phyloP scores from a whole-genome alignment of 2,797 vertebrate genomes.

The Valencia hispanica region DNA sequence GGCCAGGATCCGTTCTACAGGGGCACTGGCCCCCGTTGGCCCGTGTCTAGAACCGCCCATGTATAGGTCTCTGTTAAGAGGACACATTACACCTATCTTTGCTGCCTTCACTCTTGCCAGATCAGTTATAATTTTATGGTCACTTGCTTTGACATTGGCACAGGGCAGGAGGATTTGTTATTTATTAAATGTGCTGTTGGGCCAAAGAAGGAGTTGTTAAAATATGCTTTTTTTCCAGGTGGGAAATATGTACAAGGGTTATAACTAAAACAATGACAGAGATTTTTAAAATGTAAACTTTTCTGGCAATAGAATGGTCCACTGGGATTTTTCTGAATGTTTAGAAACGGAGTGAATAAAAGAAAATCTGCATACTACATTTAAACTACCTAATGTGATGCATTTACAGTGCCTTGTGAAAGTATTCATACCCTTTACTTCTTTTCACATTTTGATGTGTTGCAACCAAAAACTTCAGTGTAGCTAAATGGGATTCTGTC shows the following conservation, averaged over 20 bases:
- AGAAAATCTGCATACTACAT: not conserved
- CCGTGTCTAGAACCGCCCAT: too few relatives aligned
- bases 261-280: not conserved
- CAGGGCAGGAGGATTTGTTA: not conserved
- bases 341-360: not conserved
- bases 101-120: not conserved
- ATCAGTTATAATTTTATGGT: not conserved
- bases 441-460: not conserved
- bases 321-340: not conserved
- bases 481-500: not conserved
- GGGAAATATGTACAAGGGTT: not conserved
- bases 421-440: too few relatives aligned
- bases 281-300: not conserved
- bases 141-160: not conserved
- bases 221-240: not conserved
- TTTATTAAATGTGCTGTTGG: not conserved
- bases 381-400: not conserved
- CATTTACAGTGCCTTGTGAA: too few relatives aligned
- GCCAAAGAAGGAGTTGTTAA: not conserved
- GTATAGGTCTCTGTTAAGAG: not conserved
- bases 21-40: too few relatives aligned
- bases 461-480: not conserved
- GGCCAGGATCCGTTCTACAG: too few relatives aligned
- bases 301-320: not conserved
- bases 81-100: conserved; percentile 11